These are phyloP conservation scores for Argyrosomus regius DNA, from an alignment of 2,797 vertebrate species.

Conservation along the genomic window DNA sequence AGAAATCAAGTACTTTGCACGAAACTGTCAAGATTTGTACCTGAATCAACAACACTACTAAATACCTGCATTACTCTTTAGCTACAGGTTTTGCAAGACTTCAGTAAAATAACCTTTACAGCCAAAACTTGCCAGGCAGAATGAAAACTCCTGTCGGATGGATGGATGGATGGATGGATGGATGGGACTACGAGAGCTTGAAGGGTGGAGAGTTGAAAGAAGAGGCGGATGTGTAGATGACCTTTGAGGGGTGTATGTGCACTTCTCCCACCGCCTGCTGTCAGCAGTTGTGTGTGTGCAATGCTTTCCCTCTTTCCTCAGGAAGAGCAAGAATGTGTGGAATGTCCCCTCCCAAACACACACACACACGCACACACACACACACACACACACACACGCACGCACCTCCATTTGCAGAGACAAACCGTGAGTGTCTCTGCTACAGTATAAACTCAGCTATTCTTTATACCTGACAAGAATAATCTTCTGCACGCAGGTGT, in stretches of 20 bases:
- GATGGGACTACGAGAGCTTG: neutral
- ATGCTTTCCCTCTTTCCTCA: constrained; percentile 73
- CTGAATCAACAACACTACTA: too few species aligned
- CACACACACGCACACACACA: constrained; percentile 20
- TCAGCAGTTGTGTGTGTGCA: constrained; percentile 38
- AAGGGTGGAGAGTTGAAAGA: constrained; percentile 33
- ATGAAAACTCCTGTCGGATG: constrained; percentile 11
- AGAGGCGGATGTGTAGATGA: constrained; percentile 56
- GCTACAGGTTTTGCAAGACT: neutral
- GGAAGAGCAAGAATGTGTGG: constrained; percentile 77
- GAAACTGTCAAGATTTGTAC: too few species aligned
- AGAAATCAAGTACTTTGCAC: too few species aligned
- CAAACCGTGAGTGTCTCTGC: constrained; percentile 5
- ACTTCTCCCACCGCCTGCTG: constrained; percentile 51
- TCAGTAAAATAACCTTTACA: neutral
- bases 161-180: constrained; percentile 4
- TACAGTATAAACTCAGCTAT: neutral
- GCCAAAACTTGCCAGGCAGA: neutral
- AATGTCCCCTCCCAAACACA: constrained; percentile 62
- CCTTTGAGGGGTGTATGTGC: constrained; percentile 37
- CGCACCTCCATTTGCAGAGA: constrained; percentile 17
- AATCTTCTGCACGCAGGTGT: neutral
- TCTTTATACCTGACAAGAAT: neutral
- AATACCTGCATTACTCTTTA: too few species aligned
- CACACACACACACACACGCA: constrained; percentile 36